Evolutionary conservation across 2,888 invertebrate species (phyloP).

Genomic region (Eristalinus aeneus): DNA sequence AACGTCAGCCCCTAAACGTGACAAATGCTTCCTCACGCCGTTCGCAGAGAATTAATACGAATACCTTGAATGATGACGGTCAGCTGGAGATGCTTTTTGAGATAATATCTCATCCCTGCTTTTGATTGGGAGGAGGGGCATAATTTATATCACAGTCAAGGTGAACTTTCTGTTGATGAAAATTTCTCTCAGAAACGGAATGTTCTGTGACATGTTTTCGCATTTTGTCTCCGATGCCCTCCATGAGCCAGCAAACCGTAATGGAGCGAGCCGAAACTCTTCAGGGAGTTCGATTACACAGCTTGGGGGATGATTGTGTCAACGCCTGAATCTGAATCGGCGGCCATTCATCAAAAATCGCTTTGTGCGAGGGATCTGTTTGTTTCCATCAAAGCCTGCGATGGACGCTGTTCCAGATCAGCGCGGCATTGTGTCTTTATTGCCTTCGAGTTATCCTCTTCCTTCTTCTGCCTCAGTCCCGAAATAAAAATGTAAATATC

Average conservation of each 20-base stretch:
- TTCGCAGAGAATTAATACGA: not conserved
- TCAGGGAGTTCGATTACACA: not conserved
- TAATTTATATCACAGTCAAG: not conserved
- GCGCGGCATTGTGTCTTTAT: conserved; percentile 13
- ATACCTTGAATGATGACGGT: conserved; percentile 13
- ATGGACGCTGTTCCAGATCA: not conserved
- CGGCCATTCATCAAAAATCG: conserved; percentile 47
- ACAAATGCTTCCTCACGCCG: not conserved
- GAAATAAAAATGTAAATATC: conserved; percentile 58
- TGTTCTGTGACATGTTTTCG: not conserved
- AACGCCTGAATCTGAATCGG: conserved; percentile 52
- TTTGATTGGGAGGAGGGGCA: not conserved
- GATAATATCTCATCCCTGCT: not conserved
- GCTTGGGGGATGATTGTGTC: conserved; percentile 5
- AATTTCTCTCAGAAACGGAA: not conserved
- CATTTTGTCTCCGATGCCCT: not conserved
- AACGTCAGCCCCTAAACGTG: not conserved
- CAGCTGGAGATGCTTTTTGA: not conserved
- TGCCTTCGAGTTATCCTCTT: not conserved
- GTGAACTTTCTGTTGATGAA: not conserved
- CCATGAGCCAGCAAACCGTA: not conserved
- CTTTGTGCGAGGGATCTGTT: conserved; percentile 30
- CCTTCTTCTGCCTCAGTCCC: not conserved
- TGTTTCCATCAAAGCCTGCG: not conserved
- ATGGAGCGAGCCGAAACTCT: too few relatives aligned